Conservation (phyloP, 2,113 vertebrate species). For the Clinocottus analis region DNA sequence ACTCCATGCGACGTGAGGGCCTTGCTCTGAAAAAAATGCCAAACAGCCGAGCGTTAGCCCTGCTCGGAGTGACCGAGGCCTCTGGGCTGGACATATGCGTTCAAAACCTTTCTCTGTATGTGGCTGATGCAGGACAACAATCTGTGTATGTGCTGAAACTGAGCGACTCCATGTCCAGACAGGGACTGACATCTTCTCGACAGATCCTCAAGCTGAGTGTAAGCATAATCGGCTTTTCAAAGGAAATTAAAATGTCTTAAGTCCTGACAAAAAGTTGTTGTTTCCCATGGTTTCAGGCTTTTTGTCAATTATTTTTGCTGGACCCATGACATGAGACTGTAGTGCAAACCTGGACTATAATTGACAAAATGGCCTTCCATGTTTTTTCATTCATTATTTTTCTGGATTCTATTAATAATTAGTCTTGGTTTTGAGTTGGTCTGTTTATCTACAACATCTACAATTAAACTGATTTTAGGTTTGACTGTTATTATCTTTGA, state of each 20-base stretch:
- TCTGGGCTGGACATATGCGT: conserved; percentile 80
- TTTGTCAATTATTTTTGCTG: not conserved
- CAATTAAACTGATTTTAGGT: not conserved
- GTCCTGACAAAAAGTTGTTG: not conserved
- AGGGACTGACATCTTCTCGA: conserved; percentile 73
- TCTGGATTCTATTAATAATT: not conserved
- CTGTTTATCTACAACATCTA: not conserved
- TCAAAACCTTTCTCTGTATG: conserved; percentile 81
- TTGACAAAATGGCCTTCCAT: not conserved
- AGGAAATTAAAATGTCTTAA: not conserved
- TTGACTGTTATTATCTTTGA: not conserved
- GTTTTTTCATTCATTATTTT: not conserved
- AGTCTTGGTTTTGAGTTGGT: not conserved
- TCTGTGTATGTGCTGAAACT: conserved; percentile 83
- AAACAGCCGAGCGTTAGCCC: conserved; percentile 64
- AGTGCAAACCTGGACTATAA: not conserved
- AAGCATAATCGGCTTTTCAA: not conserved
- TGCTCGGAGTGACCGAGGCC: conserved; percentile 79
- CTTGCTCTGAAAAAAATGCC: conserved; percentile 80
- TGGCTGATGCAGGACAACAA: conserved; percentile 79
- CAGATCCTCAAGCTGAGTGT: conserved; percentile 76
- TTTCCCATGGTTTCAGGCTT: not conserved
- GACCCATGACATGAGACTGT: not conserved
- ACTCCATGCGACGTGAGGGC: conserved; percentile 67
- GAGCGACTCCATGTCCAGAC: conserved; percentile 66